Conservation (phyloP, 1,140 invertebrate genomes). For the Eciton burchellii region DNA sequence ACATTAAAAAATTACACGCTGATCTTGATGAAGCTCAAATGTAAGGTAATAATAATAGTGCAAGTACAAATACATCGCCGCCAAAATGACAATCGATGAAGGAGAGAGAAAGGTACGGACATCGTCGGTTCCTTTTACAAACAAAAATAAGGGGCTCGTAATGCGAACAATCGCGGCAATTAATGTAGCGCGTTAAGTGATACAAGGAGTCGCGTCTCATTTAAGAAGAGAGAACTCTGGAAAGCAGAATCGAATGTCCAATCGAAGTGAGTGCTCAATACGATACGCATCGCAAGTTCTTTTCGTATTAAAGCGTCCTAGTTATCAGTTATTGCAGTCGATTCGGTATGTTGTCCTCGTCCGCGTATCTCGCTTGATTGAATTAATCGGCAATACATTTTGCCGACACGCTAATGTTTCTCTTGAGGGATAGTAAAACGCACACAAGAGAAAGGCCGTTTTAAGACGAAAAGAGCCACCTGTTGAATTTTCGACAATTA, state of each 20-base stretch:
- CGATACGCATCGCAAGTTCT: conserved; percentile 53
- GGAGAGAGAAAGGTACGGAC: too few species aligned
- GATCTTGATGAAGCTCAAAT: conserved; percentile 45
- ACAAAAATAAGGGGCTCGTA: not conserved
- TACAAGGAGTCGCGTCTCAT: conserved; percentile 20
- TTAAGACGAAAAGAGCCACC: conserved; percentile 73
- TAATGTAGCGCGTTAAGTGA: conserved; percentile 13
- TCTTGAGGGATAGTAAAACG: not conserved
- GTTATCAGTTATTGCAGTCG: not conserved
- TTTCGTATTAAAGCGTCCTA: conserved; percentile 66
- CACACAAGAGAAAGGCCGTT: conserved; percentile 63
- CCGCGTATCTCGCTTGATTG: not conserved
- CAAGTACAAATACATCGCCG: conserved; percentile 21
- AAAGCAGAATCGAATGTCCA: conserved; percentile 44
- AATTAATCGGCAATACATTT: conserved; percentile 2
- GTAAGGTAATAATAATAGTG: conserved; percentile 37
- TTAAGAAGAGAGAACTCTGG: conserved; percentile 32
- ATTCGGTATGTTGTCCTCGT: not conserved
- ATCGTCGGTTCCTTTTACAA: conserved; percentile 37
- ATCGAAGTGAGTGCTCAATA: conserved; percentile 46
- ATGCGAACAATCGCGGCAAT: conserved; percentile 15
- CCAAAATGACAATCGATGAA: conserved; percentile 39
- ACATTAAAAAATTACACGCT: conserved; percentile 65
- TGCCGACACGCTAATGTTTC: not conserved
- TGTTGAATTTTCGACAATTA: conserved; percentile 75